These are phyloP conservation scores for Drosophila prolongata DNA, from an alignment of 2,888 invertebrate species.

Conservation along the genomic window DNA sequence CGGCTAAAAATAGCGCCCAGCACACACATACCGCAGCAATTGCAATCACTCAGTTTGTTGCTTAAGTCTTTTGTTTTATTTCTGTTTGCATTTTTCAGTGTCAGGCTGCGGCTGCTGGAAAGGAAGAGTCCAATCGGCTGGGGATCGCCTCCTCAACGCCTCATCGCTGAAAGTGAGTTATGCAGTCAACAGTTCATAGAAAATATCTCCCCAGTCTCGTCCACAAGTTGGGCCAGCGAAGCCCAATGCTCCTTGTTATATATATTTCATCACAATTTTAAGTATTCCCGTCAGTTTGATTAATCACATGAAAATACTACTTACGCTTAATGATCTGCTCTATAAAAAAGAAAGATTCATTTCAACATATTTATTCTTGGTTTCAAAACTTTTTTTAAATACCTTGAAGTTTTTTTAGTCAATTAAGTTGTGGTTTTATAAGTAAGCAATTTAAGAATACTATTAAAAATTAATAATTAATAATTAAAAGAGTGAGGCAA, in stretches of 20 bases:
- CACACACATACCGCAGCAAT: constrained; percentile 68
- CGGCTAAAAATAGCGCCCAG: constrained; percentile 67
- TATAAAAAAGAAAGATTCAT: background rate
- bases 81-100: constrained; percentile 80
- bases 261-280: constrained; percentile 61
- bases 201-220: constrained; percentile 53
- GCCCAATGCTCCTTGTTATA: constrained; percentile 37
- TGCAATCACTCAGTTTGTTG: constrained; percentile 79
- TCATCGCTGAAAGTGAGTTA: constrained; percentile 64
- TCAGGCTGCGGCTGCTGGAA: constrained; percentile 50
- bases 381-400: no score
- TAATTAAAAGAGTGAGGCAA: no score
- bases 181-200: constrained; percentile 77
- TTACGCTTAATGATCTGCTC: constrained; percentile 1
- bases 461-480: no score
- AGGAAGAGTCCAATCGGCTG: constrained; percentile 56
- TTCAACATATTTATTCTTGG: background rate
- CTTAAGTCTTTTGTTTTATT: constrained; percentile 80
- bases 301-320: constrained; percentile 3
- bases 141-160: constrained; percentile 53
- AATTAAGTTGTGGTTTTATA: no score
- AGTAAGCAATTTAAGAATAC: no score
- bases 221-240: constrained; percentile 18
- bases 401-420: no score
- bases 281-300: constrained; percentile 42